These are phyloP conservation scores for Terrapene triunguis DNA, from an alignment of 2,113 vertebrate genomes.

Conservation along the genomic window DNA sequence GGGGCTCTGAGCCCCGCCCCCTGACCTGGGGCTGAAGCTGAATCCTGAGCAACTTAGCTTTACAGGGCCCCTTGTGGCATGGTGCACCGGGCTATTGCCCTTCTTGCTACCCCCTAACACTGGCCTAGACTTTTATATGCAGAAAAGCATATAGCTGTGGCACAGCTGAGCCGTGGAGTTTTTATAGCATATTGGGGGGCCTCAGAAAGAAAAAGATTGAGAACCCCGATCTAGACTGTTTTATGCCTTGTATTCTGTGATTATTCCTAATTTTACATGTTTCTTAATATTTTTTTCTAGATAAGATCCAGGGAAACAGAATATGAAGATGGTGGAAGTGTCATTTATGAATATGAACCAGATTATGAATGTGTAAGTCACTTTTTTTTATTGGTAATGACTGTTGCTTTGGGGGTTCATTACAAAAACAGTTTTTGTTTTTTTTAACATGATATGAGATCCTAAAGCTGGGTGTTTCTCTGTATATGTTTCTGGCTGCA, in stretches of 20 bases:
- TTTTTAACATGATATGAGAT: neutral
- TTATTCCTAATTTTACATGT: neutral
- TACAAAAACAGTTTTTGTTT: neutral
- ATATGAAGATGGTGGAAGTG: slow-evolving; percentile 60
- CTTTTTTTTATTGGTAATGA: neutral
- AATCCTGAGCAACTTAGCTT: no score
- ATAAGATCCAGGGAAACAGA: slow-evolving; percentile 53
- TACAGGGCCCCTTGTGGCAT: no score
- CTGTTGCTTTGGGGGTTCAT: neutral
- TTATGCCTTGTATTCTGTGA: neutral
- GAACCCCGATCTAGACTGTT: neutral
- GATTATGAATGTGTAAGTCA: slow-evolving; percentile 74
- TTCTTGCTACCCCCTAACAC: no score
- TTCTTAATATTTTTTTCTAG: slow-evolving; percentile 66
- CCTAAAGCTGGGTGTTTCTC: neutral
- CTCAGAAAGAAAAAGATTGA: no score
- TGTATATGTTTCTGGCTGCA: neutral
- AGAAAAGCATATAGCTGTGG: no score
- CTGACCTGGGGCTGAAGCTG: no score
- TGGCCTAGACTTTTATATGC: no score
- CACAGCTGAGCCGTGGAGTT: no score
- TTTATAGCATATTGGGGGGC: no score
- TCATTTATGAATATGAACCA: slow-evolving; percentile 76
- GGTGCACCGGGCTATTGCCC: no score
- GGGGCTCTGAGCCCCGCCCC: no score